These are phyloP conservation scores for Dendrolimus punctatus DNA, from an alignment of 1,140 invertebrate species.

Conservation along the genomic window DNA sequence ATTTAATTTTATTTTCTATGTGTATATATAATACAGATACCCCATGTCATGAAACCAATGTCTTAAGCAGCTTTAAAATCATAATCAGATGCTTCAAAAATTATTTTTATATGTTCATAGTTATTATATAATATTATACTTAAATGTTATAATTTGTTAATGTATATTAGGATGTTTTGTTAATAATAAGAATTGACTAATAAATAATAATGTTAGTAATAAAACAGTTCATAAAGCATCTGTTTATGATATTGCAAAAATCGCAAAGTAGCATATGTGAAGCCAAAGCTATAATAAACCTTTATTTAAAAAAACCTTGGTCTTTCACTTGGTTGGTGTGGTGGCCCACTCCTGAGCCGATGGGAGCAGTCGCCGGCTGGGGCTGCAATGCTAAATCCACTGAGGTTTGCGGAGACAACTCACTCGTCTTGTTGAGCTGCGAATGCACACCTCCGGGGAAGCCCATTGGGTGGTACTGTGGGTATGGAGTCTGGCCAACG, in stretches of 20 bases:
- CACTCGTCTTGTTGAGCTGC: constrained; percentile 82
- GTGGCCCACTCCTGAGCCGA: constrained; percentile 64
- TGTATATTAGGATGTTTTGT: no score
- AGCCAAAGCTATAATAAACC: constrained; percentile 37
- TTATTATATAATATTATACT: no score
- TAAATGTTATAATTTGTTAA: no score
- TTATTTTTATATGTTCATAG: background rate
- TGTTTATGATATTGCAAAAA: constrained; percentile 37
- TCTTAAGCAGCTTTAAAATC: background rate
- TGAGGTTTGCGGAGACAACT: constrained; percentile 76
- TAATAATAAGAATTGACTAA: no score
- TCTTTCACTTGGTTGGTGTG: constrained; percentile 76
- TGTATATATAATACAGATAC: background rate
- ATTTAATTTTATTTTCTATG: no score
- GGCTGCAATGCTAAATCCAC: constrained; percentile 52
- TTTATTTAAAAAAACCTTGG: constrained; percentile 73
- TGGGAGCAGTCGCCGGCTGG: constrained; percentile 52
- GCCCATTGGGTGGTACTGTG: constrained; percentile 72
- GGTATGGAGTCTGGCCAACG: constrained; percentile 60
- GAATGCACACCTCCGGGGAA: constrained; percentile 74
- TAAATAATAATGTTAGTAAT: background rate
- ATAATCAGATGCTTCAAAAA: constrained; percentile 1
- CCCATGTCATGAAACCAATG: background rate
- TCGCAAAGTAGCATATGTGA: constrained; percentile 56
- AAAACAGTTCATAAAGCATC: constrained; percentile 13